phyloP scores from a whole-genome alignment of 2,888 invertebrate genomes.

The Callyntrura guangdongensis region DNA sequence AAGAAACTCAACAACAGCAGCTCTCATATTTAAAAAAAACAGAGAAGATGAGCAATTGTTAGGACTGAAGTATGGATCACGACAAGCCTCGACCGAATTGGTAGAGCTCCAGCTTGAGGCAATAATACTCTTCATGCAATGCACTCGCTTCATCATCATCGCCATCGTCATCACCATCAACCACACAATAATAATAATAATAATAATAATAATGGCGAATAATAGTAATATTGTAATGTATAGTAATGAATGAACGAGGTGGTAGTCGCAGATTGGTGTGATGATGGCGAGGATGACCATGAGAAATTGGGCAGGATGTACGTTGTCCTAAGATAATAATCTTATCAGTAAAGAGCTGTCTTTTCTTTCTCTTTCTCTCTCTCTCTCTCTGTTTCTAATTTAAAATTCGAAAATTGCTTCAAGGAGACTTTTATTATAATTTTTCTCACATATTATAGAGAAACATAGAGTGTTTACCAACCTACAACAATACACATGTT shows the following conservation, averaged over 20 bases:
- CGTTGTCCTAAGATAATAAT: conserved; percentile 62
- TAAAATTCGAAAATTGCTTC: conserved; percentile 57
- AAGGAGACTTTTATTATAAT: conserved; percentile 40
- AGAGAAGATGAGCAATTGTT: conserved; percentile 29
- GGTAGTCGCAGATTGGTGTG: conserved; percentile 22
- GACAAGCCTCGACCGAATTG: conserved; percentile 32
- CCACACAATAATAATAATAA: neutral
- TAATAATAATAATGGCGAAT: conserved; percentile 1
- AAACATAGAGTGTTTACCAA: too few species aligned
- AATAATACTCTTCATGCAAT: conserved; percentile 21
- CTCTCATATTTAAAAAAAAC: neutral
- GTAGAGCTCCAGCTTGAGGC: conserved; percentile 56
- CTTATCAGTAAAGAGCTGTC: conserved; percentile 63
- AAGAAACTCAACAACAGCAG: neutral
- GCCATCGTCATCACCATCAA: conserved; percentile 10
- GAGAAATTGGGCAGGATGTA: conserved; percentile 47
- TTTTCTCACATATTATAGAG: neutral
- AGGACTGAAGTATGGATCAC: conserved; percentile 41
- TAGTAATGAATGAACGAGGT: conserved; percentile 19
- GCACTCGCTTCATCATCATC: neutral
- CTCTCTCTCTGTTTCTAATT: conserved; percentile 58
- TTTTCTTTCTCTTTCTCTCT: neutral
- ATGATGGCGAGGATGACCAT: conserved; percentile 41
- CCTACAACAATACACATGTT: neutral
- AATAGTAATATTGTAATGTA: neutral